Evolutionary conservation across 1,140 invertebrate species (phyloP), one percentile per base, ranked within the genome.

Genomic region (Panagrolaimus sp.): DNA sequence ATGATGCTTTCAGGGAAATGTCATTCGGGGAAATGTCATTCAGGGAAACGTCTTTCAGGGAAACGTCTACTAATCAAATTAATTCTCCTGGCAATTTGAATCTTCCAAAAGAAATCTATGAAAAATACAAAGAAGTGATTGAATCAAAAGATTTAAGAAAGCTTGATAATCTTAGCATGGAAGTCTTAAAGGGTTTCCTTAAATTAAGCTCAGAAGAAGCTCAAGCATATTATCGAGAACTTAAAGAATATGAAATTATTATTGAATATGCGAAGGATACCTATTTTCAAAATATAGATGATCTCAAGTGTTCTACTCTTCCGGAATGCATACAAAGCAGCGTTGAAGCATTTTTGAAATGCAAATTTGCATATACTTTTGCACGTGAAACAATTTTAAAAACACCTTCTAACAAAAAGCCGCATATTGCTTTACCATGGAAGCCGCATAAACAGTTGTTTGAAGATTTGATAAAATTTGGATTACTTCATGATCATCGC

Each of bases 291-390:
- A 24, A n/a, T 10, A 52, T 52, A 7, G 48, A 52, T 15, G 48
- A 52, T 15, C 15, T 52, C 26, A 24, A 52, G 4, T 4, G 17
- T 52, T 8, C 8, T 14, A 7, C 48, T 12, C 9, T 52, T 0
- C 48, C 48, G 7, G 15, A 52, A 15, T 52, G 48, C 26, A 8
- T 52, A 15, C 48, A 14, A 0, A 2, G n/a, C 17, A 21, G n/a
- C 14, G 48, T 52, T n/a, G 48, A 52, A 52, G 15, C 26, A 7
- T 52, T 52, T 15, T 24, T 52, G n/a, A 21, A 52, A 4, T 24
- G 26, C 48, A 52, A 52, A 24, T 52, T 52, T 52, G 17, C 48
- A 24, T 52, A 52, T 24, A 52, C 48, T 52, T 52, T 52, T 14
- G 48, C 48, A 1, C 48, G 17, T 24, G 48, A 52, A 5, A 24